Conservation (phyloP, 2,888 invertebrate species). For the Phyto melanocephala region DNA sequence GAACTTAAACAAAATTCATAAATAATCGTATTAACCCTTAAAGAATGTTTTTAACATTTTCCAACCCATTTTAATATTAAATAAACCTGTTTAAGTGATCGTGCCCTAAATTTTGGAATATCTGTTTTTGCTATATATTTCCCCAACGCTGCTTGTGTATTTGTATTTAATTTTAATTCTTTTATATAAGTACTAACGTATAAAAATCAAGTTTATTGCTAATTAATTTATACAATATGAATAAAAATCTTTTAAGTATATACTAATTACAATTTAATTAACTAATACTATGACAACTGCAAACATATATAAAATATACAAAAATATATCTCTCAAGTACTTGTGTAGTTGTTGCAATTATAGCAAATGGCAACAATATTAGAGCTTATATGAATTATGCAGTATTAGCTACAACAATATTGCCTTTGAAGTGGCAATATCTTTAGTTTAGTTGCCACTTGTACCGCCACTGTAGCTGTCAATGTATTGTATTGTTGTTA, state of each 20-base stretch:
- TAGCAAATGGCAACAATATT: slow-evolving; percentile 21
- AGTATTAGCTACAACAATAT: neutral
- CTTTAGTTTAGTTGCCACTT: slow-evolving; percentile 30
- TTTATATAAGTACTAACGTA: slow-evolving; percentile 14
- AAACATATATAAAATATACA: neutral
- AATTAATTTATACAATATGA: slow-evolving; percentile 53
- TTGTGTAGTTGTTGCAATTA: neutral
- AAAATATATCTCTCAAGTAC: neutral
- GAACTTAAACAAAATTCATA: no score
- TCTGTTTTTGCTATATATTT: slow-evolving; percentile 4
- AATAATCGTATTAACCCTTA: no score
- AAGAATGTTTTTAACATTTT: no score
- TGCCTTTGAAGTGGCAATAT: slow-evolving; percentile 25
- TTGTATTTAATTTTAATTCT: slow-evolving; percentile 1
- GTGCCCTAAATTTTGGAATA: no score
- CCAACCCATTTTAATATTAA: no score
- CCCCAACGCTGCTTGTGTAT: neutral
- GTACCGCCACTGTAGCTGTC: slow-evolving; percentile 35
- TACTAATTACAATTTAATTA: slow-evolving; percentile 57
- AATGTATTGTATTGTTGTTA: neutral
- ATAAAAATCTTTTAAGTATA: slow-evolving; percentile 48
- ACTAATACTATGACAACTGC: slow-evolving; percentile 47
- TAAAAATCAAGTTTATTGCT: slow-evolving; percentile 39
- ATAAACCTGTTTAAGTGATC: no score
- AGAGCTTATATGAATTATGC: neutral